These are phyloP conservation scores for Cerceris rybyensis DNA, from an alignment of 2,888 invertebrate species.

Conservation along the genomic window DNA sequence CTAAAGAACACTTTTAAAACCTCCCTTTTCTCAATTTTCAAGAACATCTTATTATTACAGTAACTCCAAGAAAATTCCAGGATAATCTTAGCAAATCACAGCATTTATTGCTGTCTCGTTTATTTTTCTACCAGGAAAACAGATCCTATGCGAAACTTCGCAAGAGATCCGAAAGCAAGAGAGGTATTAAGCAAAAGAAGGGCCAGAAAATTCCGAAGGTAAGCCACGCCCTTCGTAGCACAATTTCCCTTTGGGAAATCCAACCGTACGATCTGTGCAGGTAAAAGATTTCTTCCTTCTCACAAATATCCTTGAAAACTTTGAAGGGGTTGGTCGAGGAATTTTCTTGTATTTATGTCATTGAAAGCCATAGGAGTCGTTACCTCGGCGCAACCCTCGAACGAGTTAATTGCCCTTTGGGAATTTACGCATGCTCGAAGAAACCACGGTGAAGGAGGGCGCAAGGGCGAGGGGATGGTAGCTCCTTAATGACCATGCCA, in stretches of 20 bases:
- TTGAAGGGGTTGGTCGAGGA: background rate
- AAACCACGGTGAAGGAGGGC: slow-evolving; percentile 15
- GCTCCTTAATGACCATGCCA: slow-evolving; percentile 58
- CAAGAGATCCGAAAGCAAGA: background rate
- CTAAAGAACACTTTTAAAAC: too few species aligned
- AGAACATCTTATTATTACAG: too few species aligned
- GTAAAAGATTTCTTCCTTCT: background rate
- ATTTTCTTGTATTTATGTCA: too few species aligned
- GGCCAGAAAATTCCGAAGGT: background rate
- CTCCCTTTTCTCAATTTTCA: too few species aligned
- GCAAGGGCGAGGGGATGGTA: slow-evolving; percentile 34
- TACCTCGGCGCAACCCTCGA: background rate
- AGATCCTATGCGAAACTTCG: background rate
- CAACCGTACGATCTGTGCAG: background rate
- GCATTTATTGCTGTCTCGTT: slow-evolving; percentile 13
- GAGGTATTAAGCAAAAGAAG: slow-evolving; percentile 19
- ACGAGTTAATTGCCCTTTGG: slow-evolving; percentile 43
- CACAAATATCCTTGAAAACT: background rate
- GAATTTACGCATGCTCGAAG: slow-evolving; percentile 31
- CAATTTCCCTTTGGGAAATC: background rate
- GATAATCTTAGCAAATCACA: background rate
- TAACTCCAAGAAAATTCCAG: background rate
- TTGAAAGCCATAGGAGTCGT: background rate
- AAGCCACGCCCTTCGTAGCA: background rate
- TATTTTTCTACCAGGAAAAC: slow-evolving; percentile 28